phyloP scores from a whole-genome alignment of 2,888 invertebrate genomes.

The Eurois occulta region DNA sequence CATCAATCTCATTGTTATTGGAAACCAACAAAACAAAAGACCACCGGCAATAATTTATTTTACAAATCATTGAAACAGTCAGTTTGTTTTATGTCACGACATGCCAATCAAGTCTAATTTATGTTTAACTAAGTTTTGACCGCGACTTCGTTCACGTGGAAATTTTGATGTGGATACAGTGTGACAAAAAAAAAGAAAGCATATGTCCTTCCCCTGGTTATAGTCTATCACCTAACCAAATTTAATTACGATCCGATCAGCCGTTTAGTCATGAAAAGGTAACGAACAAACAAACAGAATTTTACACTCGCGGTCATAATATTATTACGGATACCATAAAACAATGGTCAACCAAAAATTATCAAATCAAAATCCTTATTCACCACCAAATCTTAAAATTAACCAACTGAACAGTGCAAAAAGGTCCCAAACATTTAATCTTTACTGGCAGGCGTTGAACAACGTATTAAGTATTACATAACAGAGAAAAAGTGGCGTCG shows the following conservation, averaged over 20 bases:
- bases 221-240: too few relatives aligned
- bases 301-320: too few relatives aligned
- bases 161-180: too few relatives aligned
- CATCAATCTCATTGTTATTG: not conserved
- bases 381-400: not conserved
- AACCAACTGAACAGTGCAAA: not conserved
- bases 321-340: too few relatives aligned
- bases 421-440: not conserved
- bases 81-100: not conserved
- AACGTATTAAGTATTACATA: conserved; percentile 26
- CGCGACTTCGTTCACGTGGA: too few relatives aligned
- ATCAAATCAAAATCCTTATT: not conserved
- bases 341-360: too few relatives aligned
- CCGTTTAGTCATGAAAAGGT: too few relatives aligned
- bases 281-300: too few relatives aligned
- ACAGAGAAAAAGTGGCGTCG: conserved; percentile 23
- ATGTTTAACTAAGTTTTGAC: not conserved
- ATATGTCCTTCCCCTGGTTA: too few relatives aligned
- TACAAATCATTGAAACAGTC: not conserved
- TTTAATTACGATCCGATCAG: too few relatives aligned
- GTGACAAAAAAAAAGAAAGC: too few relatives aligned
- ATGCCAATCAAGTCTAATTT: not conserved
- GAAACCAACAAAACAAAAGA: not conserved
- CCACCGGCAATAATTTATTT: not conserved
- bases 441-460: conserved; percentile 25